These are phyloP conservation scores for Cylas formicarius DNA, from an alignment of 1,140 invertebrate genomes.

Conservation along the genomic window DNA sequence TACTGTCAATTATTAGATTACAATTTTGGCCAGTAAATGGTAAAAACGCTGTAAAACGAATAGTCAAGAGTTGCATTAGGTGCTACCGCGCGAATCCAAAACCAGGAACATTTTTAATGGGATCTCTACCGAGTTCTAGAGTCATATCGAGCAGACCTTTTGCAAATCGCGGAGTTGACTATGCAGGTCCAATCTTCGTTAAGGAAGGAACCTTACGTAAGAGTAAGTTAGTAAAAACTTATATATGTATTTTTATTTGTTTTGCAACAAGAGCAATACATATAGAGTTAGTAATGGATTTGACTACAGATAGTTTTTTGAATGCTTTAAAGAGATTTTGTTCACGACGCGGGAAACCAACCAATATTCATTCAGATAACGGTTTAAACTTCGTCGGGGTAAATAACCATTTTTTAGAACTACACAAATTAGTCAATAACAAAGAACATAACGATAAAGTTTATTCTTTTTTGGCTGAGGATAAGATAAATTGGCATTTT, in stretches of 20 bases:
- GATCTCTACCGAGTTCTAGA: conserved; percentile 31
- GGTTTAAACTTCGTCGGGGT: conserved; percentile 38
- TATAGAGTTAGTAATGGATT: conserved; percentile 30
- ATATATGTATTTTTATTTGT: conserved; percentile 39
- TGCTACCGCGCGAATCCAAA: conserved; percentile 13
- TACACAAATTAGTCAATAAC: conserved; percentile 4
- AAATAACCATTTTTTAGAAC: background rate
- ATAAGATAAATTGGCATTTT: conserved; percentile 32
- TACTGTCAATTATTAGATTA: conserved; percentile 14
- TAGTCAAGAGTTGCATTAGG: conserved; percentile 14
- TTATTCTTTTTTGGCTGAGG: conserved; percentile 57
- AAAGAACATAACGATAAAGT: conserved; percentile 1
- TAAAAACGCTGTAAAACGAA: conserved; percentile 8
- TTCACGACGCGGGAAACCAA: too few relatives aligned
- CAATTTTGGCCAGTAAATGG: conserved; percentile 19
- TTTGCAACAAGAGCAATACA: conserved; percentile 31
- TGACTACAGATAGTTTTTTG: conserved; percentile 38
- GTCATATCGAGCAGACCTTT: conserved; percentile 30
- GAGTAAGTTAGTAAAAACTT: conserved; percentile 29
- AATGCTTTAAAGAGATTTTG: conserved; percentile 38
- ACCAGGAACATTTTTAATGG: conserved; percentile 31
- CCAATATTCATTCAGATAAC: conserved; percentile 32
- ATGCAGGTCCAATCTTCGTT: conserved; percentile 31
- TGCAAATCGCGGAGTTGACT: conserved; percentile 33
- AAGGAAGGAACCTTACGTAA: conserved; percentile 1